These are phyloP conservation scores for Sylvietta virens DNA, from an alignment of 2,113 vertebrate genomes.

Conservation along the genomic window DNA sequence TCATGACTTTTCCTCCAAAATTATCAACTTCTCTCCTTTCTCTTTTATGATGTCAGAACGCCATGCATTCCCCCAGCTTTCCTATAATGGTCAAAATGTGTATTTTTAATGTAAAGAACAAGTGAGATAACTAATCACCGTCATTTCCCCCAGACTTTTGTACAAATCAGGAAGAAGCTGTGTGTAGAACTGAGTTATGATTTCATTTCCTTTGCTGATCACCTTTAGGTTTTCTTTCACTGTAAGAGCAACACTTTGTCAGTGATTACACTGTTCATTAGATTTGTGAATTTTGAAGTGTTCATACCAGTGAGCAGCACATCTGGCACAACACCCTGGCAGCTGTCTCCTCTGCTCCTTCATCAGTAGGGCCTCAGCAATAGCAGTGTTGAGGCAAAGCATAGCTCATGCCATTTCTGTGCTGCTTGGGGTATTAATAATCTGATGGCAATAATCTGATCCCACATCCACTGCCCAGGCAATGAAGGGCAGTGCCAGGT, in stretches of 20 bases:
- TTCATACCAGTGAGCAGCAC: neutral
- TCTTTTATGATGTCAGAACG: neutral
- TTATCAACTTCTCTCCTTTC: neutral
- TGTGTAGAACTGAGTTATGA: neutral
- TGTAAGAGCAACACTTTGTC: neutral
- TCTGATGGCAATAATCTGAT: neutral
- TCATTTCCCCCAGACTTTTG: neutral
- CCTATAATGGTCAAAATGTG: neutral
- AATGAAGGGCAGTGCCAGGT: neutral
- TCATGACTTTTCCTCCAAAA: neutral
- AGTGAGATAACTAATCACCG: slow-evolving; percentile 23
- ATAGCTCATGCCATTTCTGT: neutral
- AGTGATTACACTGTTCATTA: neutral
- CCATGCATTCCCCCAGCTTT: neutral
- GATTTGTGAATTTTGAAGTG: neutral
- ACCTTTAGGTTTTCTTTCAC: neutral
- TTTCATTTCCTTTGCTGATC: slow-evolving; percentile 39
- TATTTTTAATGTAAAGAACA: slow-evolving; percentile 38
- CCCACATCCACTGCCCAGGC: neutral
- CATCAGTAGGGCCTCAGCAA: neutral
- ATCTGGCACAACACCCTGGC: neutral
- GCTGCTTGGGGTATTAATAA: neutral
- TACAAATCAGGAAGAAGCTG: neutral
- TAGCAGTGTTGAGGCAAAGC: neutral
- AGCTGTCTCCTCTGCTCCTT: neutral